phyloP scores from a whole-genome alignment of 2,888 invertebrate species.

The Cheilosia vernalis region DNA sequence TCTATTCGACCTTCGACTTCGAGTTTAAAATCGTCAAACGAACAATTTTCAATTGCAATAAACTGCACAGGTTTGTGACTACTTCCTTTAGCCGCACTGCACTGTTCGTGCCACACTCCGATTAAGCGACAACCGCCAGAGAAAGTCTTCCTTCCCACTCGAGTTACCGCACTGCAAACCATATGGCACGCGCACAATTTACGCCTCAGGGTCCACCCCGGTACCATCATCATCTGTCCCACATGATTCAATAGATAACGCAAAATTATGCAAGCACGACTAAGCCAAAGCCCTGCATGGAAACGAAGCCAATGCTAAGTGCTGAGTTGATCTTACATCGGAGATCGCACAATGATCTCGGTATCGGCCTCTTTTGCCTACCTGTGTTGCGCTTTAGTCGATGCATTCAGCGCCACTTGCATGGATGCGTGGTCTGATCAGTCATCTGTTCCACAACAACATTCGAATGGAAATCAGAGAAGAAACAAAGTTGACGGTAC shows the following conservation, averaged over 20 bases:
- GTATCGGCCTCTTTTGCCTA: constrained; percentile 20
- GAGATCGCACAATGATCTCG: constrained; percentile 37
- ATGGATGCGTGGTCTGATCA: constrained; percentile 61
- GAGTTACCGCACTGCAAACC: neutral
- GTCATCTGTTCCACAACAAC: constrained; percentile 44
- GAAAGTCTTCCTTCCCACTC: constrained; percentile 41
- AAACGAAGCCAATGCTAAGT: neutral
- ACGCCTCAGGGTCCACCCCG: constrained; percentile 18
- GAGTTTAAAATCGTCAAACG: neutral
- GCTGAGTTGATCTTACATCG: constrained; percentile 28
- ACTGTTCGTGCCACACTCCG: neutral
- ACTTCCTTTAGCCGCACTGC: constrained; percentile 15
- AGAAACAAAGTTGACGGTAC: constrained; percentile 59
- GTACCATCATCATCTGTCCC: constrained; percentile 22
- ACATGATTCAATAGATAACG: constrained; percentile 40
- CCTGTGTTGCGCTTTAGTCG: neutral
- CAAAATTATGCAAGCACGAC: constrained; percentile 58
- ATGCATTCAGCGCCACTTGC: constrained; percentile 34
- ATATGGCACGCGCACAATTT: constrained; percentile 52
- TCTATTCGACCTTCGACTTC: constrained; percentile 13
- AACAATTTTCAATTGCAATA: neutral
- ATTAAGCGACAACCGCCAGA: constrained; percentile 16
- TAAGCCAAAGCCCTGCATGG: constrained; percentile 38
- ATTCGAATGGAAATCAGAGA: constrained; percentile 58
- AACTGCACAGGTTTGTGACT: neutral